A percentile compares a stretch with the other conserved stretches of the same genome.
Evolutionary conservation across 1,140 invertebrate genomes (phyloP).

Genomic region (Oryzaephilus surinamensis): DNA sequence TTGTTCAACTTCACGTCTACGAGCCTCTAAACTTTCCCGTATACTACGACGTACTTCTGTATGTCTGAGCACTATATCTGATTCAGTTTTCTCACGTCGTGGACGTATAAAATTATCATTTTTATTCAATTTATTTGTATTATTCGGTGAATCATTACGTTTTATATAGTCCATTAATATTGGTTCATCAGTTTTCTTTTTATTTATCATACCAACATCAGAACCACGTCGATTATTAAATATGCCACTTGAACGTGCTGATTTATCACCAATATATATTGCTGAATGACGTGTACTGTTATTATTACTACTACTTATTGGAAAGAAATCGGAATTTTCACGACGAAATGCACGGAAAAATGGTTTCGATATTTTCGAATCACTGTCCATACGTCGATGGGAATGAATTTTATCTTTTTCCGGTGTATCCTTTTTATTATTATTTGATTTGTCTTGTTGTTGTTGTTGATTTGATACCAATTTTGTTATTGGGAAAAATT

Average conservation of each 20-base stretch:
- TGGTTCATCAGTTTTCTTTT: conserved; percentile 49
- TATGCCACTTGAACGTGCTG: conserved; percentile 49
- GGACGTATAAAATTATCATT: conserved; percentile 42
- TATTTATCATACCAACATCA: conserved; percentile 40
- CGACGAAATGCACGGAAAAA: conserved; percentile 67
- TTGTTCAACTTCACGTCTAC: conserved; percentile 39
- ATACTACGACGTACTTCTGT: conserved; percentile 38
- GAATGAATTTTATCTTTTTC: conserved; percentile 37
- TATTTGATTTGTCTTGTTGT: conserved; percentile 29
- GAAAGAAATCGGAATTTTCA: conserved; percentile 73
- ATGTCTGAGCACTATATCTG: conserved; percentile 65
- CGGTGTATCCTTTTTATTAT: conserved; percentile 19
- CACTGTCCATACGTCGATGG: conserved; percentile 55
- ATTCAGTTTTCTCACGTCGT: conserved; percentile 75
- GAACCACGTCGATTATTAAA: conserved; percentile 54
- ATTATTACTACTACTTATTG: too few species aligned
- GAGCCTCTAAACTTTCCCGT: conserved; percentile 36
- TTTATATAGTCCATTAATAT: conserved; percentile 60
- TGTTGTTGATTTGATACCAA: conserved; percentile 25
- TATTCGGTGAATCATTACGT: conserved; percentile 38
- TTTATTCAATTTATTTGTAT: conserved; percentile 33
- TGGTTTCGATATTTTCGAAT: conserved; percentile 51
- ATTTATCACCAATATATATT: conserved; percentile 43
- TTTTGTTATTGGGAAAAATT: conserved; percentile 53
- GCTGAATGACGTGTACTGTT: conserved; percentile 64